Conservation (phyloP, 2,888 invertebrate species). For the Pollenia angustigena region DNA sequence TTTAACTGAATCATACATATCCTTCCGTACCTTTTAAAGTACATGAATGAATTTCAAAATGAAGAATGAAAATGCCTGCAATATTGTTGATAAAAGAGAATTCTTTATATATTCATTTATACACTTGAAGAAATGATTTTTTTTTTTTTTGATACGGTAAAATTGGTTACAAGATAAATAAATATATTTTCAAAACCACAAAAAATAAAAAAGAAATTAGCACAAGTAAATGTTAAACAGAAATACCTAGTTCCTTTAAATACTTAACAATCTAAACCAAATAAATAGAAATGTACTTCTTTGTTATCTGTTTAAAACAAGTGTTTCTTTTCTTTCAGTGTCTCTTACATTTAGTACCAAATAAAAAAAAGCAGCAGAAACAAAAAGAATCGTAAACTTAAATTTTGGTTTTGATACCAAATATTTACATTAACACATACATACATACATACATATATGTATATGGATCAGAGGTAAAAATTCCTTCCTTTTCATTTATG, state of each 20-base stretch:
- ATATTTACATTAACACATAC: conserved; percentile 11
- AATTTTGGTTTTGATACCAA: conserved; percentile 36
- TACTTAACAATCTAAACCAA: too few relatives aligned
- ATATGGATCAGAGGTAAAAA: neutral
- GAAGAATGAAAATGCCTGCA: conserved; percentile 71
- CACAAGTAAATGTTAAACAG: neutral
- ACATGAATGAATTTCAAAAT: conserved; percentile 63
- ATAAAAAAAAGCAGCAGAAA: neutral
- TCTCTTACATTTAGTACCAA: neutral
- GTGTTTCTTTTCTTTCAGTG: conserved; percentile 3
- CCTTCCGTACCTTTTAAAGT: conserved; percentile 63
- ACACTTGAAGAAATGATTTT: conserved; percentile 26
- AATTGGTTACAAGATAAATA: conserved; percentile 10
- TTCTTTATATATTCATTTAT: conserved; percentile 1
- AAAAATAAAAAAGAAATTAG: neutral
- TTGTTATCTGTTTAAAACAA: neutral
- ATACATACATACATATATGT: neutral
- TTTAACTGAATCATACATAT: conserved; percentile 56
- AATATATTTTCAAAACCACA: neutral
- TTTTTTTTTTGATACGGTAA: neutral
- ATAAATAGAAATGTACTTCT: too few relatives aligned
- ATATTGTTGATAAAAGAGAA: conserved; percentile 63
- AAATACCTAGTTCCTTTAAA: neutral
- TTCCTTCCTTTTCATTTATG: neutral
- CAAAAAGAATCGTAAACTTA: conserved; percentile 15